Conservation (phyloP, 64 coral and sea anemone species). For the Stichodactyla helianthus region DNA sequence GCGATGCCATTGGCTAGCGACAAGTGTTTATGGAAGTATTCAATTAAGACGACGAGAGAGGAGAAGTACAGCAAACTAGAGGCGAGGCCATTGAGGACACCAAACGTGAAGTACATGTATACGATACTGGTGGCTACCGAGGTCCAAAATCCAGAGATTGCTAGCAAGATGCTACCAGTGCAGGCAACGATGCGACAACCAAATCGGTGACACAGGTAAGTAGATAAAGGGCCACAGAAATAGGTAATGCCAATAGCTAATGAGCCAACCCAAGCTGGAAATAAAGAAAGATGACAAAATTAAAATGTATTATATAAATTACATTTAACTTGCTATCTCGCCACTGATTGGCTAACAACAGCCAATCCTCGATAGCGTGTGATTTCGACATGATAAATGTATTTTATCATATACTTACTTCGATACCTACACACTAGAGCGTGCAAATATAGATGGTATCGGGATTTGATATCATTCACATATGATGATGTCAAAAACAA, state of each 20-base stretch:
- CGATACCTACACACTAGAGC: too few relatives aligned
- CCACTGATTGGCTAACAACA: too few relatives aligned
- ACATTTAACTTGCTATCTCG: too few relatives aligned
- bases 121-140: conserved; percentile 56
- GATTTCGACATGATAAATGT: too few relatives aligned
- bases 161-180: conserved; percentile 48
- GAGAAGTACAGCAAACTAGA: conserved; percentile 77
- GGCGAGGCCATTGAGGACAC: conserved; percentile 59
- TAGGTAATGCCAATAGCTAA: conserved; percentile 71
- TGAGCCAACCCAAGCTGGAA: conserved; percentile 87
- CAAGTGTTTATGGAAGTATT: conserved; percentile 83
- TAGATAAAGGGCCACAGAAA: conserved; percentile 54
- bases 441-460: too few relatives aligned
- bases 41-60: conserved; percentile 57
- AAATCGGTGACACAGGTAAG: conserved; percentile 55
- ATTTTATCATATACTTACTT: too few relatives aligned
- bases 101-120: conserved; percentile 76
- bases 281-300: background rate
- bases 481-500: too few relatives aligned
- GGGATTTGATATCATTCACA: too few relatives aligned
- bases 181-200: conserved; percentile 69
- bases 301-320: background rate
- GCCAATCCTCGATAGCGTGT: too few relatives aligned
- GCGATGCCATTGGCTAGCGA: conserved; percentile 77
- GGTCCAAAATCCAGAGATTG: conserved; percentile 45